A percentile compares a stretch with the other conserved stretches of the same genome.
These are phyloP conservation scores for Trachops cirrhosus DNA, from an alignment of 2,797 vertebrate genomes.

Conservation along the genomic window DNA sequence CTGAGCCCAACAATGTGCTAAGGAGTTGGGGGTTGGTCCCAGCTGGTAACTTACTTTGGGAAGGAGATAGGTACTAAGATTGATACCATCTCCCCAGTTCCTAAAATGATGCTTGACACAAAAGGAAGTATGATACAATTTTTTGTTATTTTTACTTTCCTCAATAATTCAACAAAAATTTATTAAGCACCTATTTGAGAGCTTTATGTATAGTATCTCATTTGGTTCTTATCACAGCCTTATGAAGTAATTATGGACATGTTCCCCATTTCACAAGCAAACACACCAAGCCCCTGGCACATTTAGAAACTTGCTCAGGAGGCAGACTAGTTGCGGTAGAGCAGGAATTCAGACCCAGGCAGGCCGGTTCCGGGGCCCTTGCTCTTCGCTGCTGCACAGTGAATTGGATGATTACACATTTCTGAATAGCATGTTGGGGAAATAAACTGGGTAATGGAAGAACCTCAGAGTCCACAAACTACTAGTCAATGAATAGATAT, in stretches of 20 bases:
- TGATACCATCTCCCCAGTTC: neutral
- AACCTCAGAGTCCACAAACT: no score
- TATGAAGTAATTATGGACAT: neutral
- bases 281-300: neutral
- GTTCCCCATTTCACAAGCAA: neutral
- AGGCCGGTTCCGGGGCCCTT: neutral
- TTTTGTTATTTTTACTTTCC: neutral
- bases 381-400: rapidly evolving
- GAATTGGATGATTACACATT: neutral
- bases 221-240: neutral
- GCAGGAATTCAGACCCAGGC: no score
- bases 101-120: neutral
- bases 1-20: neutral
- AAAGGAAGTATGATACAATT: neutral
- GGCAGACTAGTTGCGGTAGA: rapidly evolving
- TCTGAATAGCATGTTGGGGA: neutral
- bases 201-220: neutral
- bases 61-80: neutral
- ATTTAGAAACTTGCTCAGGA: neutral
- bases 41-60: neutral
- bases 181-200: neutral
- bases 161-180: neutral
- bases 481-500: rapidly evolving
- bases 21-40: neutral
- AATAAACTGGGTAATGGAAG: neutral